A percentile compares a stretch with the other conserved stretches of the same genome.
Evolutionary conservation across 1,140 invertebrate species (phyloP).

Genomic region (Bathynomus jamesi): DNA sequence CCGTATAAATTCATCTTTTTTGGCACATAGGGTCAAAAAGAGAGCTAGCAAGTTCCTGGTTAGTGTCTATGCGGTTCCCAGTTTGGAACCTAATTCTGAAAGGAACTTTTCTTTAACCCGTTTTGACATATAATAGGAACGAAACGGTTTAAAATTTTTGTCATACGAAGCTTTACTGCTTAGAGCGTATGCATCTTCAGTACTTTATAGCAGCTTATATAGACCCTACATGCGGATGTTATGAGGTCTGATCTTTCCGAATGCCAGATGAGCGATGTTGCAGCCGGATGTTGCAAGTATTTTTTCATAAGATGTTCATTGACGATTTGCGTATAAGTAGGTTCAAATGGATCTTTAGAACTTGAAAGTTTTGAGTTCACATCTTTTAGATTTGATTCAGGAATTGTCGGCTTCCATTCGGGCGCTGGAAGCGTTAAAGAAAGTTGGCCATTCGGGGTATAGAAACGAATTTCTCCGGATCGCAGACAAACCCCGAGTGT

Average conservation of each 20-base stretch:
- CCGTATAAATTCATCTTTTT: too few species aligned
- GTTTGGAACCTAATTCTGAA: too few species aligned
- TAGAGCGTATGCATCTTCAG: too few species aligned
- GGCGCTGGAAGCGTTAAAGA: neutral
- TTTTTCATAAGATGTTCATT: neutral
- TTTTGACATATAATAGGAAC: too few species aligned
- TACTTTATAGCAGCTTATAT: too few species aligned
- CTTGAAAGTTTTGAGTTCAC: neutral
- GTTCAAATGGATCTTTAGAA: neutral
- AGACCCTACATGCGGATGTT: neutral
- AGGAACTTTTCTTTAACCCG: too few species aligned
- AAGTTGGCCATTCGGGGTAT: neutral
- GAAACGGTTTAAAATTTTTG: too few species aligned
- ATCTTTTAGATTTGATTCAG: neutral
- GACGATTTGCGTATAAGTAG: neutral
- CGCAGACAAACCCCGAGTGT: neutral
- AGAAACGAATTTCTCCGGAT: neutral
- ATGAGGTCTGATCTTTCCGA: neutral
- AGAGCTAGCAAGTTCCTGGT: too few species aligned
- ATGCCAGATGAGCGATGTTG: neutral
- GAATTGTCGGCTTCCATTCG: neutral
- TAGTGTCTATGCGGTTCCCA: too few species aligned
- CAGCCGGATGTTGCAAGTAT: neutral
- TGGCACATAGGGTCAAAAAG: too few species aligned
- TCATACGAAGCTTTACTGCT: too few species aligned